Percentiles rank a stretch among this genome's conserved stretches.
Conservation (phyloP, 2,888 invertebrate species). For the Selenia dentaria region DNA sequence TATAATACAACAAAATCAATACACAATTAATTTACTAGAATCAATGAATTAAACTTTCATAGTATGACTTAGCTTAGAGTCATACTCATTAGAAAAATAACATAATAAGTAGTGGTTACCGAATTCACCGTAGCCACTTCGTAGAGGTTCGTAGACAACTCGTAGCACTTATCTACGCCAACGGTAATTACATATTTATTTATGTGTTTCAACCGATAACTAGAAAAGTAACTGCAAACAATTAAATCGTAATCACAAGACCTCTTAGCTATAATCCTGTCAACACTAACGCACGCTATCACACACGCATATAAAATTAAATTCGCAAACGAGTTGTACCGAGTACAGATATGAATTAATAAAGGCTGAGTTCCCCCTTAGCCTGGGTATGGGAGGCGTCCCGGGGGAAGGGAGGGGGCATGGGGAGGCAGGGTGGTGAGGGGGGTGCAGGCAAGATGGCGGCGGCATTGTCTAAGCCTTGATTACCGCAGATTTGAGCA, state of each 20-base stretch:
- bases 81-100: too few species aligned
- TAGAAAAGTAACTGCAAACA: constrained; percentile 3
- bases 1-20: too few species aligned
- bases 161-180: constrained; percentile 40
- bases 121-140: constrained; percentile 40
- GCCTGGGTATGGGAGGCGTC: constrained; percentile 41
- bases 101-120: too few species aligned
- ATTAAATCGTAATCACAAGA: constrained; percentile 14
- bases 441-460: constrained; percentile 68
- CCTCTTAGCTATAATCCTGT: constrained; percentile 6
- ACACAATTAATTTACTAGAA: too few species aligned
- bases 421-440: constrained; percentile 30
- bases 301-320: constrained; percentile 48
- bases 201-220: neutral
- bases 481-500: constrained; percentile 77
- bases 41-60: too few species aligned
- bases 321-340: constrained; percentile 52
- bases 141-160: constrained; percentile 41
- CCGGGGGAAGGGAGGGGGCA: constrained; percentile 33
- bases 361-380: constrained; percentile 62
- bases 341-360: constrained; percentile 61
- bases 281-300: constrained; percentile 18
- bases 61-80: too few species aligned
- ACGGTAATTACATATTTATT: neutral
- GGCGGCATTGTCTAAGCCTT: constrained; percentile 77